phyloP scores from a whole-genome alignment of 23 tunicate species.

The Ciona savignyi region DNA sequence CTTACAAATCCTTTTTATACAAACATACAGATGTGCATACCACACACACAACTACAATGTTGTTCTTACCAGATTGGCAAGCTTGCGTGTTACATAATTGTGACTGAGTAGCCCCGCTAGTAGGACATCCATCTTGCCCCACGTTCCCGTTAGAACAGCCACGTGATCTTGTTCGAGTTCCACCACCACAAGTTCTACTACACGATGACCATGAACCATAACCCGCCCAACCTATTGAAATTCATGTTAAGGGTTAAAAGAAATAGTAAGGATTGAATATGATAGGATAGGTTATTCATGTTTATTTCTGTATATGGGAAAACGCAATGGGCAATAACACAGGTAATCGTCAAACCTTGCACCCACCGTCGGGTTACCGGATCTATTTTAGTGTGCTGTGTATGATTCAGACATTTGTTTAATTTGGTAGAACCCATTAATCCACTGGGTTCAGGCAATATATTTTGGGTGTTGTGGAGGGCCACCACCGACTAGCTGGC shows the following conservation, averaged over 20 bases:
- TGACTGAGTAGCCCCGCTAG: too few relatives aligned
- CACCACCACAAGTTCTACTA: not conserved
- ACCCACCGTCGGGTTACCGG: too few relatives aligned
- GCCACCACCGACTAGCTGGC: too few relatives aligned
- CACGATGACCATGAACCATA: not conserved
- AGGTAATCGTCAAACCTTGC: too few relatives aligned
- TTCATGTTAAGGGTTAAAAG: too few relatives aligned
- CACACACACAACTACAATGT: not conserved
- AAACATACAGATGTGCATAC: too few relatives aligned
- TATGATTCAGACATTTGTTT: too few relatives aligned
- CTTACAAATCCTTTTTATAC: too few relatives aligned
- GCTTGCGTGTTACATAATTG: not conserved
- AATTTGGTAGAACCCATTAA: too few relatives aligned
- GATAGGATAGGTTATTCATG: not conserved
- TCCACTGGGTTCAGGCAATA: too few relatives aligned
- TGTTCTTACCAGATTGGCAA: not conserved
- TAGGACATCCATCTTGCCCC: not conserved
- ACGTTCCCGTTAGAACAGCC: not conserved
- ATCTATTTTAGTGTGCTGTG: too few relatives aligned
- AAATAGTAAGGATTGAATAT: not conserved
- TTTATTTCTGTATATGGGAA: not conserved
- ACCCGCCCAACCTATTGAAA: not conserved
- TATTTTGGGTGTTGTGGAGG: not conserved
- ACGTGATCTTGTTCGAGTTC: not conserved
- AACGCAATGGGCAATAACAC: too few relatives aligned